A percentile compares a stretch with the other conserved stretches of the same genome.
Conservation (phyloP, 2,797 vertebrate species). For the Sebastes vulpes region DNA sequence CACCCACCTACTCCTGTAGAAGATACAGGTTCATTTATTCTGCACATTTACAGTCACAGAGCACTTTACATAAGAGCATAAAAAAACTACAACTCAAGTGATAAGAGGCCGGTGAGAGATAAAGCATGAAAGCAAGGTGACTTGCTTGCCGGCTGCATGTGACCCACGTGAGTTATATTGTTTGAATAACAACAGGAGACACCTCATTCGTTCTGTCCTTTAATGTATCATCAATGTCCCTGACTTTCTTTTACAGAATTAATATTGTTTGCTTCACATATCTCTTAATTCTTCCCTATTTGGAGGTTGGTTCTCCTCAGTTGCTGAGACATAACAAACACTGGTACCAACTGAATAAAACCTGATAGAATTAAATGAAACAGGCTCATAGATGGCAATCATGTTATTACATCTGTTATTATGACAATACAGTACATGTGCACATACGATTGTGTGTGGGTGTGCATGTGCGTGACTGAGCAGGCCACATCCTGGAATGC, state of each 20-base stretch:
- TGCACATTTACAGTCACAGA: not conserved
- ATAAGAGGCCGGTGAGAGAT: not conserved
- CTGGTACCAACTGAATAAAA: not conserved
- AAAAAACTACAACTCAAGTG: not conserved
- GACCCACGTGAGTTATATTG: not conserved
- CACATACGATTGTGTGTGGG: not conserved
- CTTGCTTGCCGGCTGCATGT: not conserved
- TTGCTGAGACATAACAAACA: not conserved
- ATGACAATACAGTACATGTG: too few species aligned
- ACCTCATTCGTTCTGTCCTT: not conserved
- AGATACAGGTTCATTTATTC: not conserved
- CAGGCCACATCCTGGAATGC: not conserved
- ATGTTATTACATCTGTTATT: too few species aligned
- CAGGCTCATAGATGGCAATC: not conserved
- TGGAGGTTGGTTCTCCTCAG: not conserved
- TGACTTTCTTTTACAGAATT: accelerated
- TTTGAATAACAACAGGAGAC: not conserved
- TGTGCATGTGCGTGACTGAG: not conserved
- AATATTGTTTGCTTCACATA: not conserved
- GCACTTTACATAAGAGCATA: not conserved
- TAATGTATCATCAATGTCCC: not conserved
- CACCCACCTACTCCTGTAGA: slow-evolving; percentile 14
- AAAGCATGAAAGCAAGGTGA: not conserved
- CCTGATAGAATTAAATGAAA: not conserved
- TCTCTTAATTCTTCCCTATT: not conserved